phyloP scores from a whole-genome alignment of 2,113 vertebrate genomes.

The Zootoca vivipara region DNA sequence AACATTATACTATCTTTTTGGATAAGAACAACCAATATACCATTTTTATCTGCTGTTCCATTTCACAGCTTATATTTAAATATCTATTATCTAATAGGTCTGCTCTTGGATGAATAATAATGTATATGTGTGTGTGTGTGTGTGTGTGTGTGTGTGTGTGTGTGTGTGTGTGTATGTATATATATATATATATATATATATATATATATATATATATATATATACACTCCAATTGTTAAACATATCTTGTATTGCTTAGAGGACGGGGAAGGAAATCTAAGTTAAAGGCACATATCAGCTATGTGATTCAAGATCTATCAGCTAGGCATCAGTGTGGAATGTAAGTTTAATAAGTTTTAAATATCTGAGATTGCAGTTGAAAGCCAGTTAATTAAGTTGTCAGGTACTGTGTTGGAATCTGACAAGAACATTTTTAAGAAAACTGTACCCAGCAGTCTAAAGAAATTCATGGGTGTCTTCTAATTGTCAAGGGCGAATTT shows the following conservation, averaged over 20 bases:
- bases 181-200: neutral
- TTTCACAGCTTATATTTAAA: slow-evolving; percentile 66
- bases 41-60: slow-evolving; percentile 67
- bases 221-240: slow-evolving; percentile 63
- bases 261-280: slow-evolving; percentile 66
- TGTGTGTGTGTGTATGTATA: too few relatives aligned
- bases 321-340: slow-evolving; percentile 80
- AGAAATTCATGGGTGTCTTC: slow-evolving; percentile 88
- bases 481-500: slow-evolving; percentile 89
- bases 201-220: neutral
- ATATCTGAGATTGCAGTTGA: slow-evolving; percentile 86
- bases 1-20: slow-evolving; percentile 67
- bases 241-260: slow-evolving; percentile 69
- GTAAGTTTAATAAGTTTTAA: slow-evolving; percentile 88
- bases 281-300: slow-evolving; percentile 69
- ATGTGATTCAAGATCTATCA: slow-evolving; percentile 78
- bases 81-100: slow-evolving; percentile 69
- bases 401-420: slow-evolving; percentile 84
- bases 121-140: too few relatives aligned
- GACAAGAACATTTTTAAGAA: slow-evolving; percentile 88
- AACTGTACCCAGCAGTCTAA: slow-evolving; percentile 83
- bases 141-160: too few relatives aligned
- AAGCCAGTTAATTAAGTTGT: slow-evolving; percentile 89
- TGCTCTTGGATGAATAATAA: slow-evolving; percentile 66
- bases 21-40: slow-evolving; percentile 63